Evolutionary conservation across 2,797 vertebrate genomes (phyloP).

Genomic region (Antrozous pallidus): DNA sequence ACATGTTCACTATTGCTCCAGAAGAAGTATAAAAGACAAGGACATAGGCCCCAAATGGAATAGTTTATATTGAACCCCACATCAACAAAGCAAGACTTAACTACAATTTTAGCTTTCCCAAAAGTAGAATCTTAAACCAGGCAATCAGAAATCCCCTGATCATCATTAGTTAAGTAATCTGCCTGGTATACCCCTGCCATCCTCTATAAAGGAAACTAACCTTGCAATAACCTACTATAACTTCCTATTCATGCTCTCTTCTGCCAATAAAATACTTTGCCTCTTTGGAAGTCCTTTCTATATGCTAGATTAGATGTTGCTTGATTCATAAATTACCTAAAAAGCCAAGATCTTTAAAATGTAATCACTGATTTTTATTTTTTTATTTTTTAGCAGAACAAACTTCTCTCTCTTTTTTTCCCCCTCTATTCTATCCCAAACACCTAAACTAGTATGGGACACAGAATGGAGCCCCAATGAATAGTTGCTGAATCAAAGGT

Average conservation of each 20-base stretch:
- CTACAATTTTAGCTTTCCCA: neutral
- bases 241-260: neutral
- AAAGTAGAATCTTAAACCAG: neutral
- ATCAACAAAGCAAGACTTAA: neutral
- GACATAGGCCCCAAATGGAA: neutral
- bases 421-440: neutral
- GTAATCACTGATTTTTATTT: neutral
- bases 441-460: neutral
- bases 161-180: neutral
- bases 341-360: neutral
- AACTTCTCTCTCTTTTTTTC: neutral
- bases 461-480: neutral
- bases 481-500: neutral
- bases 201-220: neutral
- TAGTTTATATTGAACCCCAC: neutral
- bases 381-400: neutral
- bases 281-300: neutral
- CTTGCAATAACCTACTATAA: neutral
- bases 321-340: neutral
- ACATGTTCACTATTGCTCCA: neutral
- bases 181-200: neutral
- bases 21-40: neutral
- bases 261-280: neutral
- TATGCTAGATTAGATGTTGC: neutral
- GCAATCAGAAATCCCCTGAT: neutral